Evolutionary conservation across 2,113 vertebrate genomes (phyloP).

Genomic region (Girardinichthys multiradiatus): DNA sequence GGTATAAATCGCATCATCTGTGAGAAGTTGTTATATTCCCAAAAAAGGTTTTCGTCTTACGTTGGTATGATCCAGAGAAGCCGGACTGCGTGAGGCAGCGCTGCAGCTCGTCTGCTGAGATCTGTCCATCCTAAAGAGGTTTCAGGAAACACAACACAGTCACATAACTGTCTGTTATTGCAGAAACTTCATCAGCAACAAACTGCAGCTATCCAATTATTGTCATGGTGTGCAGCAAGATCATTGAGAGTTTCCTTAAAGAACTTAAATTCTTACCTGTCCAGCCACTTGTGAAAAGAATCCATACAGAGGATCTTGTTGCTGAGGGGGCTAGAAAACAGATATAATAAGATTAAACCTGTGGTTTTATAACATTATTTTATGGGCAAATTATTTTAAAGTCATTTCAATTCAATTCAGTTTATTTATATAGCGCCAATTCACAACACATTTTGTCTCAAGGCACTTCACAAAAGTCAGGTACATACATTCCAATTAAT

Average conservation of each 20-base stretch:
- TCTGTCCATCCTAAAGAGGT: slow-evolving; percentile 87
- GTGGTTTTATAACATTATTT: background rate
- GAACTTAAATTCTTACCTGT: slow-evolving; percentile 60
- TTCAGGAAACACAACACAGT: background rate
- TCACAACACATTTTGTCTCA: too few species aligned
- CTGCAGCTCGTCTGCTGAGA: slow-evolving; percentile 93
- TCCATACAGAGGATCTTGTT: slow-evolving; percentile 80
- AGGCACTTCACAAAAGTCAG: too few species aligned
- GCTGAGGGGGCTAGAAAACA: slow-evolving; percentile 35
- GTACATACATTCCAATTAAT: too few species aligned
- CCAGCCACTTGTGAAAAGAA: slow-evolving; percentile 78
- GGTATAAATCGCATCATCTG: too few species aligned
- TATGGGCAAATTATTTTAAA: background rate
- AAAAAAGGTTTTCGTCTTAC: slow-evolving; percentile 76
- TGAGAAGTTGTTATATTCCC: too few species aligned
- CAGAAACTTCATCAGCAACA: background rate
- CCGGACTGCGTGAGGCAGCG: slow-evolving; percentile 90
- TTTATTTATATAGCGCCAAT: too few species aligned
- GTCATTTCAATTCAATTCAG: too few species aligned
- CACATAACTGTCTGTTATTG: background rate
- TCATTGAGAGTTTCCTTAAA: background rate
- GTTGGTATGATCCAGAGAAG: slow-evolving; percentile 88
- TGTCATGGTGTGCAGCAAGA: background rate
- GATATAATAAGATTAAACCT: background rate
- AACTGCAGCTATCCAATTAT: background rate